Conservation (phyloP, 2,113 vertebrate species). For the Glaucomys volans region DNA sequence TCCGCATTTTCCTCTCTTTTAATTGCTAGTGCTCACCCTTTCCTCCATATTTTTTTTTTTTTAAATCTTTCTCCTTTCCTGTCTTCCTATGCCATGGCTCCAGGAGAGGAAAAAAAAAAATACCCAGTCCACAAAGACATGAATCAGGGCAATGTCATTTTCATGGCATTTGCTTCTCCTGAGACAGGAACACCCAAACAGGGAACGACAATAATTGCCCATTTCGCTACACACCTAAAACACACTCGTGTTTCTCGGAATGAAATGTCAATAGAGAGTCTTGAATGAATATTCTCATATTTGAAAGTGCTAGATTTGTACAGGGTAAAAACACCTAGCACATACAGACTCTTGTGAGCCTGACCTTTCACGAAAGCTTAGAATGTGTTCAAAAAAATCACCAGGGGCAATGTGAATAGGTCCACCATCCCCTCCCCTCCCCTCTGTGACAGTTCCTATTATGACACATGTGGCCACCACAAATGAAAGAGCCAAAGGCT, state of each 20-base stretch:
- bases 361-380: conserved; percentile 54
- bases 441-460: not conserved
- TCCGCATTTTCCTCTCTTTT: not conserved
- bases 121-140: not conserved
- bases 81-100: not conserved
- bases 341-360: not conserved
- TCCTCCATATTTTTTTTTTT: not conserved
- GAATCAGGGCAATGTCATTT: not conserved
- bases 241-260: not conserved
- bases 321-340: conserved; percentile 19
- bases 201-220: not conserved
- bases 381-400: conserved; percentile 37
- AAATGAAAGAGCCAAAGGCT: conserved; percentile 51
- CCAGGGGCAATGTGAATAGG: conserved; percentile 13
- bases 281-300: conserved; percentile 21
- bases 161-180: not conserved
- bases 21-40: not conserved
- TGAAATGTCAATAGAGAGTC: not conserved
- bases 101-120: not conserved
- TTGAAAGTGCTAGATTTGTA: conserved; percentile 35
- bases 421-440: not conserved
- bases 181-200: not conserved
- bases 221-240: not conserved
- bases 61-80: not conserved
- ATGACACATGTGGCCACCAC: conserved; percentile 55